Base-by-base conservation (phyloP, 2,888 invertebrate species). In the Brachyptera risi region DNA sequence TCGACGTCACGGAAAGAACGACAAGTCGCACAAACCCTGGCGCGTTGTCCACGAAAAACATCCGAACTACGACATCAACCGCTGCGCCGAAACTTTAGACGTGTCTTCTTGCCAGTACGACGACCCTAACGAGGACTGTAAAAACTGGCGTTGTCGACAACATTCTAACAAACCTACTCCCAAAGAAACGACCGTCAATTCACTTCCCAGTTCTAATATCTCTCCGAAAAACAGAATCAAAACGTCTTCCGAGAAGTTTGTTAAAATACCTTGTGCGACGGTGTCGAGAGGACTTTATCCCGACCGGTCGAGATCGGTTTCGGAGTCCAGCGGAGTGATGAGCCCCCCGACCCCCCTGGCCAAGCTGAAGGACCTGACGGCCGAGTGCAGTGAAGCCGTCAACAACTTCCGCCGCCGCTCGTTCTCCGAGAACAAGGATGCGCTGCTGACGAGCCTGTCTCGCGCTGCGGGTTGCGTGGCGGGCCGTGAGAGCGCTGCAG, bases 61-160 rank as follows among this genome's bases (percentile, higher is more conserved):
- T 42, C 42, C 42, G n/a, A 42, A 51, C 26, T 27, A 17, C 27
- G 11, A n/a, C 31, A 24, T 17, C n/a, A 26, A 23, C 49, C 11
- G 15, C 2, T n/a, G 24, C 13, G 49, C n/a, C 21, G n/a, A 23
- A 15, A n/a, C n/a, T n/a, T n/a, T n/a, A n/a, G n/a, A n/a, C n/a
- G n/a, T n/a, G n/a, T n/a, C n/a, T n/a, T 23, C 24, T 2, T 23
- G 11, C 9, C 13, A 26, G 27, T 51, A 17, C 26, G 24, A 7
- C 50, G 15, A 51, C 3, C 3, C 17, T 1, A 19, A 26, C 24
- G 31, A 31, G 15, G 17, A 31, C 3, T 49, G 49, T 31, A 51
- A 3, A 17, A 51, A 51, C 11, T 51, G 50, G 50, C 50, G 50
- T 51, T 51, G 50, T 15, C 27, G 50, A 3, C 50, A 51, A 26